These are phyloP conservation scores for Xestoiulus laeticollis DNA, from an alignment of 2,888 invertebrate genomes.

Conservation along the genomic window DNA sequence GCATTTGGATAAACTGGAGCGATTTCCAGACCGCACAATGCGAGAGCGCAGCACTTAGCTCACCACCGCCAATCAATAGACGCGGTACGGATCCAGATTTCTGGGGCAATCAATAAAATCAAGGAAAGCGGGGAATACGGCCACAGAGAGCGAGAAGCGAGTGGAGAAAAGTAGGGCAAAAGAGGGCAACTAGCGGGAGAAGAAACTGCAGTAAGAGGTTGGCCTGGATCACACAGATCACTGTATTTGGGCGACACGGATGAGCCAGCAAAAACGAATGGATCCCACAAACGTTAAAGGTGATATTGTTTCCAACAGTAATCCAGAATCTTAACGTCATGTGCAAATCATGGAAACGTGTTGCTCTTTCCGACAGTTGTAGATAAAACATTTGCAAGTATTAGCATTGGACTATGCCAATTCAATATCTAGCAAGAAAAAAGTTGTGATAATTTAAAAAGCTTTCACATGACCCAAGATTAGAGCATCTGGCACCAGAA, in stretches of 20 bases:
- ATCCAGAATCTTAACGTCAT: background rate
- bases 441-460: too few relatives aligned
- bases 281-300: background rate
- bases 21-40: background rate
- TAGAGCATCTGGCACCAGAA: background rate
- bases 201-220: background rate
- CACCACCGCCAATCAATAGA: slow-evolving; percentile 32
- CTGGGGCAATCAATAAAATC: slow-evolving; percentile 51
- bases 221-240: background rate
- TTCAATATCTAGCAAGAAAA: too few relatives aligned
- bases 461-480: background rate
- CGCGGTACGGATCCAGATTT: slow-evolving; percentile 47
- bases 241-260: background rate
- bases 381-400: background rate
- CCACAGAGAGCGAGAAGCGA: background rate
- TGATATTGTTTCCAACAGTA: background rate
- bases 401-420: too few relatives aligned
- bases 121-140: slow-evolving; percentile 27
- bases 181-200: slow-evolving; percentile 1
- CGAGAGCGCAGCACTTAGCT: background rate
- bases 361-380: background rate
- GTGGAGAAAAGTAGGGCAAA: slow-evolving; percentile 36
- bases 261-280: background rate
- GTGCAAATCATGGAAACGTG: background rate
- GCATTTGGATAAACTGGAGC: background rate